A percentile compares a stretch with the other conserved stretches of the same genome.
Evolutionary conservation across 2,113 vertebrate species (phyloP).

Genomic region (Agelaius tricolor): DNA sequence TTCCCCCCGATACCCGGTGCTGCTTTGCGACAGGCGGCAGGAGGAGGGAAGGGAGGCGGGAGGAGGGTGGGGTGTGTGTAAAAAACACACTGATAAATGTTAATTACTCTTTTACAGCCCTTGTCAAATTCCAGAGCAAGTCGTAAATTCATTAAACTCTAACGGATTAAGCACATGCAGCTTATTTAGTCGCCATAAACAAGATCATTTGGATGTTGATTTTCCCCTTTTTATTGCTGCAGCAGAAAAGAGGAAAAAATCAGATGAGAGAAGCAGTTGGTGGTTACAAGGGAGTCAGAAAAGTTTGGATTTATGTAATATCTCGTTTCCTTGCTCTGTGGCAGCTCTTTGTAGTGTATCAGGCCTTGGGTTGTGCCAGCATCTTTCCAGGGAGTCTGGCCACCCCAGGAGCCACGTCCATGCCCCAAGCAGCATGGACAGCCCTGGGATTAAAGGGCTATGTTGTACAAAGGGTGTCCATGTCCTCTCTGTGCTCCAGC

Average conservation of each 20-base stretch:
- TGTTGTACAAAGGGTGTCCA: neutral
- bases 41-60: conserved; percentile 41
- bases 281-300: conserved; percentile 38
- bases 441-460: neutral
- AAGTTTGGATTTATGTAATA: conserved; percentile 51
- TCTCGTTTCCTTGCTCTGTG: neutral
- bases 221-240: conserved; percentile 82
- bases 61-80: conserved; percentile 62
- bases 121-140: conserved; percentile 86
- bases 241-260: conserved; percentile 61
- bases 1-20: conserved; percentile 65
- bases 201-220: conserved; percentile 85
- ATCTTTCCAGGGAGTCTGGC: neutral
- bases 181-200: conserved; percentile 86
- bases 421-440: rapidly evolving
- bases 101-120: conserved; percentile 83
- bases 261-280: conserved; percentile 38
- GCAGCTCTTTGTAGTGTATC: neutral
- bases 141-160: conserved; percentile 85
- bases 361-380: rapidly evolving
- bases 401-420: rapidly evolving
- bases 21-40: conserved; percentile 33
- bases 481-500: neutral
- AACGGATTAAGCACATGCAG: conserved; percentile 82
- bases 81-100: conserved; percentile 76